Base-by-base conservation (phyloP, 1,140 invertebrate species). In the Drosophila repleta region DNA sequence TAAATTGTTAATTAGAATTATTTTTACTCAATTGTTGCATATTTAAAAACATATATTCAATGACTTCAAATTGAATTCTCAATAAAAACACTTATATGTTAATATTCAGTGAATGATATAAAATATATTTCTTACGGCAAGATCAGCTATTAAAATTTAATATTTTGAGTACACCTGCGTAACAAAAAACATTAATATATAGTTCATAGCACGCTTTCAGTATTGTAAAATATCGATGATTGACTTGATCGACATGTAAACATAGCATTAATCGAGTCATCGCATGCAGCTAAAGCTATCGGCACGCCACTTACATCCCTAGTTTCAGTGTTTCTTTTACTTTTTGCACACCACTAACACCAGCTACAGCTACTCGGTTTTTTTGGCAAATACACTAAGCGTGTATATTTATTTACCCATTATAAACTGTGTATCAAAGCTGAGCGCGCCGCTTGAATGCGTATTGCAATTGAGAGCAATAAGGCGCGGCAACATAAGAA, bases 261-360 rank as follows among this genome's bases (percentile, higher is more conserved):
- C 21, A 21, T 2, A 10, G 17, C 32, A 20, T 20, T 39, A 39
- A 24, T 49, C 45, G 45, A 49, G 39, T 2, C 18, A 51, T 39
- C 10, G 29, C 1, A 13, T 4, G 7, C 4, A 49, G 29, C 4
- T 41, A 4, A 17, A 11, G 2, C 43, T 49, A 66, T 58, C 53
- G 63, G 39, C 8, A 20, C 24, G 8, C 6, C 1, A 26, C 6
- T 17, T 17, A 4, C 35, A 52, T 61, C 56, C 39, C 45, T 18
- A 67, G 6, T 20, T 26, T 37, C 17, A 65, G 51, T 65, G 39
- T 53, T 56, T 29, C 64, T 56, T 56, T 56, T 15, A 61, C 61
- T 21, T 61, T 67, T 58, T 49, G 32, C 15, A 29, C 58, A 69
- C 52, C 66, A 24, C 66, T 32, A 69, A 48, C 60, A 24, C 41